These are phyloP conservation scores for Polia nebulosa DNA, from an alignment of 2,888 invertebrate species.

Conservation along the genomic window DNA sequence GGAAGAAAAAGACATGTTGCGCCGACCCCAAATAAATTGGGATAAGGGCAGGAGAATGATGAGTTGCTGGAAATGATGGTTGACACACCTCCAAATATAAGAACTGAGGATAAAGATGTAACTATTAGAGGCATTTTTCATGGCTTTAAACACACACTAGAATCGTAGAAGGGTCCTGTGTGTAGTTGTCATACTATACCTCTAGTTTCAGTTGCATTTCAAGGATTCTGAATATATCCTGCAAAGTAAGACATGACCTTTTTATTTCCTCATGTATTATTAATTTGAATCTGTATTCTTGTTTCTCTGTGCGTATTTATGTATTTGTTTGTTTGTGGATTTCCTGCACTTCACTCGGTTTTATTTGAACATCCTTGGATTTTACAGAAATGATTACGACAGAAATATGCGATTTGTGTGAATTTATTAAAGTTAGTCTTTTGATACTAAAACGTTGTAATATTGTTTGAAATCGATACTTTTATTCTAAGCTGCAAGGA, in stretches of 20 bases:
- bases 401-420: slow-evolving; percentile 1
- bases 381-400: not conserved
- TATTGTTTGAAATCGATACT: too few relatives aligned
- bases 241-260: slow-evolving; percentile 12
- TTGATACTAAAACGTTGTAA: not conserved
- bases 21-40: too few relatives aligned
- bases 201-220: slow-evolving; percentile 27
- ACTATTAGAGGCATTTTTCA: too few relatives aligned
- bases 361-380: slow-evolving; percentile 8
- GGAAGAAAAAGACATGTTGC: too few relatives aligned
- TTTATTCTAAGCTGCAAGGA: not conserved
- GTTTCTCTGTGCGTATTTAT: slow-evolving; percentile 16
- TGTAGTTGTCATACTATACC: slow-evolving; percentile 8
- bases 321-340: slow-evolving; percentile 10
- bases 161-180: not conserved
- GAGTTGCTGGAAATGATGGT: too few relatives aligned
- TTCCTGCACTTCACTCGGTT: not conserved
- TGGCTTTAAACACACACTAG: not conserved
- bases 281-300: slow-evolving; percentile 18
- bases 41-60: too few relatives aligned
- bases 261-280: slow-evolving; percentile 37
- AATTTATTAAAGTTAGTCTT: not conserved
- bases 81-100: too few relatives aligned
- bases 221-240: slow-evolving; percentile 21
- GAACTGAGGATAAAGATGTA: too few relatives aligned